Percentiles rank a stretch among this genome's conserved stretches.
Conservation (phyloP, 2,113 vertebrate genomes). For the Sturnira hondurensis region DNA sequence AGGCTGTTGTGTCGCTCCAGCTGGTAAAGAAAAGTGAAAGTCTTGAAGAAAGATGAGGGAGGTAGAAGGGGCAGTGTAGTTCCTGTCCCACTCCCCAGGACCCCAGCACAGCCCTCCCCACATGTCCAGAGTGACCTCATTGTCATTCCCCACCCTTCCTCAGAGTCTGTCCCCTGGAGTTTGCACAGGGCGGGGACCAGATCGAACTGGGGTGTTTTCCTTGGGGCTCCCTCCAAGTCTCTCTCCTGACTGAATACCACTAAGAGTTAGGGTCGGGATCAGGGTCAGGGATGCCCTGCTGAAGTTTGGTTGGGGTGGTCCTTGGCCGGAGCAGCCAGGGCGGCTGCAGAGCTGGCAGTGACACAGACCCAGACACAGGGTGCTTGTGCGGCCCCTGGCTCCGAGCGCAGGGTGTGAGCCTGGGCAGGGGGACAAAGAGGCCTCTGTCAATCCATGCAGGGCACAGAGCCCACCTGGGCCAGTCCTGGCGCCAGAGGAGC, state of each 20-base stretch:
- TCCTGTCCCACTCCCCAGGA: background rate
- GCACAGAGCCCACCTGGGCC: slow-evolving; percentile 19
- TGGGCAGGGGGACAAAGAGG: slow-evolving; percentile 59
- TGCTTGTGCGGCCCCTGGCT: slow-evolving; percentile 43
- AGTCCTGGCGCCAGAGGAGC: background rate
- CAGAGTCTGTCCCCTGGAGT: background rate
- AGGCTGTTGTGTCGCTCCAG: too few species aligned
- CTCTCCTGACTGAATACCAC: background rate
- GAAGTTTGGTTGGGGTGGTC: background rate
- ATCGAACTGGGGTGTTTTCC: background rate
- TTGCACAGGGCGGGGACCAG: background rate
- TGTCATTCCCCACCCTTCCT: background rate
- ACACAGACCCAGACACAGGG: slow-evolving; percentile 50
- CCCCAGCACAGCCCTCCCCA: background rate
- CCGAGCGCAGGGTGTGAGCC: slow-evolving; percentile 55
- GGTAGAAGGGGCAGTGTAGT: background rate
- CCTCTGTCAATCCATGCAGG: slow-evolving; percentile 11
- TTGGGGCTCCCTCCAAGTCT: background rate
- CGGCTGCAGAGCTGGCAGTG: background rate
- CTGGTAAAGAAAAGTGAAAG: background rate
- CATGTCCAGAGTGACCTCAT: background rate
- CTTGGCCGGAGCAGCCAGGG: background rate
- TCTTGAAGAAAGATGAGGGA: background rate
- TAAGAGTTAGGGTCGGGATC: background rate
- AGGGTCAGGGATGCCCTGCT: background rate